A percentile compares a stretch with the other conserved stretches of the same genome.
These are phyloP conservation scores for Myiotriccus ornatus DNA, from an alignment of 2,797 vertebrate genomes.

Conservation along the genomic window DNA sequence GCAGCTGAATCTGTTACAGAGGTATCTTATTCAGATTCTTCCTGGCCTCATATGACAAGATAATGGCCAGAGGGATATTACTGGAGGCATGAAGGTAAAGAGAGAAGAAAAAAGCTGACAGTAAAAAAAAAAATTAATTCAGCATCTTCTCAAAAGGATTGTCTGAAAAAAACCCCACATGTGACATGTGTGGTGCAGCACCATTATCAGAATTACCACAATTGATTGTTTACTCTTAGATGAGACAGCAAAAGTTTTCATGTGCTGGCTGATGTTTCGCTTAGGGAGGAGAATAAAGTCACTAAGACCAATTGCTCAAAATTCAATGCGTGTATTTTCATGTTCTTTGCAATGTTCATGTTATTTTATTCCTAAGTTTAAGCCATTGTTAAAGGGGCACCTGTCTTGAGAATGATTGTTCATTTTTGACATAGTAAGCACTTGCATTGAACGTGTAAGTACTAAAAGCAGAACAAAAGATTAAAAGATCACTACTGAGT, in stretches of 20 bases:
- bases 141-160: background rate
- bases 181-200: background rate
- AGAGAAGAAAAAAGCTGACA: background rate
- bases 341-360: background rate
- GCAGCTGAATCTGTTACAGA: background rate
- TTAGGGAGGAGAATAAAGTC: background rate
- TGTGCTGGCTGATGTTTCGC: background rate
- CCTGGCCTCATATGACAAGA: background rate
- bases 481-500: background rate
- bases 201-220: background rate
- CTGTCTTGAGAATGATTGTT: background rate
- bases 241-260: background rate
- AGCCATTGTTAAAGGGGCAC: background rate
- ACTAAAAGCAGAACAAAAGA: background rate
- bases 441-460: background rate
- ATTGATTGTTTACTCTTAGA: background rate
- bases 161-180: background rate
- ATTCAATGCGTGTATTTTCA: background rate
- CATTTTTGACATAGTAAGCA: background rate
- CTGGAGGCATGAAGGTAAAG: background rate
- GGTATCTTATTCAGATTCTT: background rate
- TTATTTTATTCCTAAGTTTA: background rate
- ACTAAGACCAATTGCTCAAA: background rate
- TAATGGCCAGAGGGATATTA: background rate
- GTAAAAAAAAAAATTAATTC: background rate